These are phyloP conservation scores for Smutsia temminckii DNA, from an alignment of 2,797 vertebrate species.

Conservation along the genomic window DNA sequence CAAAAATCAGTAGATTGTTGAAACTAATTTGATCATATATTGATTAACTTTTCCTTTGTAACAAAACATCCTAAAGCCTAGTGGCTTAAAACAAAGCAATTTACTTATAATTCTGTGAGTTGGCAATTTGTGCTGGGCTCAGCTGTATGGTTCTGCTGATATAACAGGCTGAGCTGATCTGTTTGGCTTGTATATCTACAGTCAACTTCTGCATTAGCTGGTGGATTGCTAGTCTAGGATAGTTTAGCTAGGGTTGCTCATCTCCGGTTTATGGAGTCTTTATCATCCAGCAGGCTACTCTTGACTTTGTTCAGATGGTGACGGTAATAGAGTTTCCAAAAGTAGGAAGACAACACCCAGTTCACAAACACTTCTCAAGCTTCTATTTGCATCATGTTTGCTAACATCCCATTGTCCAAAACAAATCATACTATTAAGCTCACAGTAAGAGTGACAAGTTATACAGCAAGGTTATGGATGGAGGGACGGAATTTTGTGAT, in stretches of 20 bases:
- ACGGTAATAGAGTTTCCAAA: neutral
- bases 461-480: neutral
- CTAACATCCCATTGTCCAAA: neutral
- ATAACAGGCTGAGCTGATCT: neutral
- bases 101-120: neutral
- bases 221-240: neutral
- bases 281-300: neutral
- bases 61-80: constrained; percentile 24
- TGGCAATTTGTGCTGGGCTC: neutral
- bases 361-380: neutral
- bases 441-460: neutral
- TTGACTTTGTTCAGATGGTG: neutral
- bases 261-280: neutral
- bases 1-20: neutral
- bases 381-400: neutral
- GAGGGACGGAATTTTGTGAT: neutral
- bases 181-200: neutral
- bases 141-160: neutral
- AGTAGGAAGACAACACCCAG: neutral
- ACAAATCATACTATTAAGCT: neutral
- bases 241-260: neutral
- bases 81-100: neutral
- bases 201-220: neutral
- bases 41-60: neutral
- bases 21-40: neutral